These are phyloP conservation scores for Chanos chanos DNA, from an alignment of 2,797 vertebrate species.

Conservation along the genomic window DNA sequence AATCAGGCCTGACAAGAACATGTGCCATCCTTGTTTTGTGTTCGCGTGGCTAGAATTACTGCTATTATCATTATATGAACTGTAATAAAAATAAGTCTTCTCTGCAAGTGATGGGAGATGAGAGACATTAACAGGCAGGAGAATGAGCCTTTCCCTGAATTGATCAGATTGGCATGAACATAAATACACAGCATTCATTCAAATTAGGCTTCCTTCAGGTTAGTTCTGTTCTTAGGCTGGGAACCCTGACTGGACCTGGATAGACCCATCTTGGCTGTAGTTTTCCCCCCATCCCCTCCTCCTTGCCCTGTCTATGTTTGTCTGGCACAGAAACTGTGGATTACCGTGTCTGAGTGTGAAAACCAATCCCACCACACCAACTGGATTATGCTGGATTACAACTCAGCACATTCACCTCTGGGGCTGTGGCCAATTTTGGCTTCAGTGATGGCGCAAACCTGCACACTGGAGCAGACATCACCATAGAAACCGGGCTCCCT, in stretches of 20 bases:
- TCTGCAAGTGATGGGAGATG: too few relatives aligned
- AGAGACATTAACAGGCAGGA: too few relatives aligned
- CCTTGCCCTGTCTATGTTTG: not conserved
- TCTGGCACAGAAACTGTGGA: slow-evolving; percentile 50
- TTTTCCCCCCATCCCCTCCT: not conserved
- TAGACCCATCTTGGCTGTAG: slow-evolving; percentile 30
- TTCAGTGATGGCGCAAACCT: not conserved
- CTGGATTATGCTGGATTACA: slow-evolving; percentile 79
- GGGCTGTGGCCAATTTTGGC: slow-evolving; percentile 52
- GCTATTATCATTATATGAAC: too few relatives aligned
- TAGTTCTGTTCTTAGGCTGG: slow-evolving; percentile 21
- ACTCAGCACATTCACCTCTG: slow-evolving; percentile 69
- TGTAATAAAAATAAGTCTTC: too few relatives aligned
- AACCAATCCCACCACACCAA: slow-evolving; percentile 66
- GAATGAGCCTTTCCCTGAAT: too few relatives aligned
- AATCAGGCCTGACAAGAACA: too few relatives aligned
- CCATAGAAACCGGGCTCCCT: slow-evolving; percentile 1
- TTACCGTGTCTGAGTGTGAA: slow-evolving; percentile 60
- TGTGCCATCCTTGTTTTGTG: too few relatives aligned
- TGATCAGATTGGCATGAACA: too few relatives aligned
- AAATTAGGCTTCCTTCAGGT: too few relatives aligned
- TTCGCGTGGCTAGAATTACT: too few relatives aligned
- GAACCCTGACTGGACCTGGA: not conserved
- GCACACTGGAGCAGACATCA: not conserved
- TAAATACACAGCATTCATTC: too few relatives aligned